Conservation (phyloP, 2,888 invertebrate species). For the Onchidella celtica region DNA sequence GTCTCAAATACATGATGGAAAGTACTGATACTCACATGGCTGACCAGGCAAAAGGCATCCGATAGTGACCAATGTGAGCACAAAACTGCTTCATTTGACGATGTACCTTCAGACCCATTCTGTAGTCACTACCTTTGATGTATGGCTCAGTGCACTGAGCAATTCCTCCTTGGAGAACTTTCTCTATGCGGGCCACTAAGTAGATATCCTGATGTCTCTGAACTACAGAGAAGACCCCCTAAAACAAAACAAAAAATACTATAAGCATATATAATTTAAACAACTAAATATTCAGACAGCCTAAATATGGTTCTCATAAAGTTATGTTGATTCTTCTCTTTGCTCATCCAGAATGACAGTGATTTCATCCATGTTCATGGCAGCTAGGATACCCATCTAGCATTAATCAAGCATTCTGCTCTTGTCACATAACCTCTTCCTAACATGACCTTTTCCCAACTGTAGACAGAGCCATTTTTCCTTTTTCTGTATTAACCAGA, state of each 20-base stretch:
- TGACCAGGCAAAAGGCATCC: slow-evolving; percentile 99
- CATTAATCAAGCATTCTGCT: no score
- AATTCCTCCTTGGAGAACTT: slow-evolving; percentile 91
- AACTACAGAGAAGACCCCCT: slow-evolving; percentile 93
- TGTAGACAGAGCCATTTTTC: no score
- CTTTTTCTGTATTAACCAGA: no score
- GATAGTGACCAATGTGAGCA: slow-evolving; percentile 91
- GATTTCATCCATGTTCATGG: no score
- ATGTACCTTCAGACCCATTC: slow-evolving; percentile 81
- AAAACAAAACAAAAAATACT: slow-evolving; percentile 58
- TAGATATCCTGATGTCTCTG: slow-evolving; percentile 94
- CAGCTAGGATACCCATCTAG: no score
- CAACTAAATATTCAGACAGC: no score
- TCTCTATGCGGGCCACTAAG: slow-evolving; percentile 95
- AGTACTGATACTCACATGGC: slow-evolving; percentile 81
- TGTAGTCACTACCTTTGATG: slow-evolving; percentile 82
- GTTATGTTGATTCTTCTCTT: no score
- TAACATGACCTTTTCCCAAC: no score
- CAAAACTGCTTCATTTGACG: slow-evolving; percentile 87
- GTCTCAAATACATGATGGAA: neutral
- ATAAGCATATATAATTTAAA: no score
- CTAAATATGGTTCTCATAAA: no score
- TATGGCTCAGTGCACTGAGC: slow-evolving; percentile 93
- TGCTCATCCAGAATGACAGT: no score
- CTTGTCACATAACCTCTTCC: no score